A percentile compares a stretch with the other conserved stretches of the same genome.
These are phyloP conservation scores for Leptarthrus brevirostris DNA, from an alignment of 2,888 invertebrate genomes.

Conservation along the genomic window DNA sequence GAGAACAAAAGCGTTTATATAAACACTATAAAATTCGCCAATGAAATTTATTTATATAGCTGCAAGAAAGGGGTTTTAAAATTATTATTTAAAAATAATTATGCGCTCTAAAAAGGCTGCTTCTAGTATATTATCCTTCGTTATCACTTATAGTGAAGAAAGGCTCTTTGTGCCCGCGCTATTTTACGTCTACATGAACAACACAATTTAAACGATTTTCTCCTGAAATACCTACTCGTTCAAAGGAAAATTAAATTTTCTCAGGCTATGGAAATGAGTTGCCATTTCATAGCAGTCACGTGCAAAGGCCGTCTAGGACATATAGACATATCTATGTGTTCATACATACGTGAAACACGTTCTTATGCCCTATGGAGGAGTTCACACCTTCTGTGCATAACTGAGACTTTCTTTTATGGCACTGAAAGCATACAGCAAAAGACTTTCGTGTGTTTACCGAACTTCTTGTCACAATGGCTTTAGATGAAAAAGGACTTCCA, in stretches of 20 bases:
- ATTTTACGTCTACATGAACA: conserved; percentile 40
- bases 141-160: conserved; percentile 21
- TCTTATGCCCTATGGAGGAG: background rate
- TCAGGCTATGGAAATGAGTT: conserved; percentile 31
- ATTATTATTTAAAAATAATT: conserved; percentile 26
- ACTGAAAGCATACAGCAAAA: background rate
- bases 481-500: conserved; percentile 14
- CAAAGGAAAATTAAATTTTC: conserved; percentile 32
- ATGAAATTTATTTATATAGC: background rate
- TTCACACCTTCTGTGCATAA: conserved; percentile 19
- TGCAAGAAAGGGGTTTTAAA: conserved; percentile 9
- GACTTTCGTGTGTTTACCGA: conserved; percentile 24
- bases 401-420: conserved; percentile 22
- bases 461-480: conserved; percentile 25
- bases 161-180: conserved; percentile 10
- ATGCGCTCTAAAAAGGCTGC: conserved; percentile 15
- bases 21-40: no score
- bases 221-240: conserved; percentile 15
- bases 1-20: no score
- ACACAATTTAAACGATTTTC: conserved; percentile 39
- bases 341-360: background rate
- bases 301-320: conserved; percentile 1
- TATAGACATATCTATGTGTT: background rate
- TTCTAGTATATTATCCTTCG: conserved; percentile 1
- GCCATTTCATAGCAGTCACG: conserved; percentile 15